Evolutionary conservation across 1,140 invertebrate species (phyloP).

Genomic region (Dendrolimus punctatus): DNA sequence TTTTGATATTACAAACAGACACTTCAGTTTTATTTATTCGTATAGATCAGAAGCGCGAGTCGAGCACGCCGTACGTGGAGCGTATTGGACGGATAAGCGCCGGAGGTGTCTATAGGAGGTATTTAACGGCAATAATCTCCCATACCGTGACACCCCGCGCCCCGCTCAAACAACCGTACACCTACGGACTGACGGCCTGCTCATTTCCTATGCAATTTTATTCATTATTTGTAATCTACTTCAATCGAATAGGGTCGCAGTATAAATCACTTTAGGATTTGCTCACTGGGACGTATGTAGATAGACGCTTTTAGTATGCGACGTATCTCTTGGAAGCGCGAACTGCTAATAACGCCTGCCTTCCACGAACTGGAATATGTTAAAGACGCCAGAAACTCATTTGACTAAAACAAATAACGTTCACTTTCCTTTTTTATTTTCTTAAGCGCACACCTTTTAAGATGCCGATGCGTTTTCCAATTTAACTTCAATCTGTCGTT

Average conservation of each 20-base stretch:
- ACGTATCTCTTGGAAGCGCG: slow-evolving; percentile 52
- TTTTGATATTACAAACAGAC: too few species aligned
- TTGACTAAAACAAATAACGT: slow-evolving; percentile 58
- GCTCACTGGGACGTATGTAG: slow-evolving; percentile 61
- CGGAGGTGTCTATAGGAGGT: slow-evolving; percentile 30
- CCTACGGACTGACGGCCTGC: slow-evolving; percentile 46
- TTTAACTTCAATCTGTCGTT: slow-evolving; percentile 47
- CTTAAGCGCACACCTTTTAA: slow-evolving; percentile 43
- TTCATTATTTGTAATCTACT: slow-evolving; percentile 71
- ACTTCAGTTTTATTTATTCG: background rate
- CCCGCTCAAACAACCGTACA: slow-evolving; percentile 51
- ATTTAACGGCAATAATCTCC: slow-evolving; percentile 53
- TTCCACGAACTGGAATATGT: slow-evolving; percentile 33
- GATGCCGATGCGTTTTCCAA: slow-evolving; percentile 33
- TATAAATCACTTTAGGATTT: slow-evolving; percentile 66
- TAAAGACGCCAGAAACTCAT: slow-evolving; percentile 53
- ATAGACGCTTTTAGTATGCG: slow-evolving; percentile 64
- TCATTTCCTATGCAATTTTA: slow-evolving; percentile 71
- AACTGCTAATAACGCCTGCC: slow-evolving; percentile 49
- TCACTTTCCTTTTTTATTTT: slow-evolving; percentile 42
- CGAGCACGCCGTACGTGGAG: slow-evolving; percentile 25
- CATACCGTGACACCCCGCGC: slow-evolving; percentile 19
- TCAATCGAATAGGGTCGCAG: slow-evolving; percentile 62
- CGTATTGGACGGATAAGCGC: slow-evolving; percentile 17
- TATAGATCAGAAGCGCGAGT: slow-evolving; percentile 28